Percentiles rank a stretch among this genome's conserved stretches.
These are phyloP conservation scores for Trissolcus brochymenae DNA, from an alignment of 2,888 invertebrate genomes.

Conservation along the genomic window DNA sequence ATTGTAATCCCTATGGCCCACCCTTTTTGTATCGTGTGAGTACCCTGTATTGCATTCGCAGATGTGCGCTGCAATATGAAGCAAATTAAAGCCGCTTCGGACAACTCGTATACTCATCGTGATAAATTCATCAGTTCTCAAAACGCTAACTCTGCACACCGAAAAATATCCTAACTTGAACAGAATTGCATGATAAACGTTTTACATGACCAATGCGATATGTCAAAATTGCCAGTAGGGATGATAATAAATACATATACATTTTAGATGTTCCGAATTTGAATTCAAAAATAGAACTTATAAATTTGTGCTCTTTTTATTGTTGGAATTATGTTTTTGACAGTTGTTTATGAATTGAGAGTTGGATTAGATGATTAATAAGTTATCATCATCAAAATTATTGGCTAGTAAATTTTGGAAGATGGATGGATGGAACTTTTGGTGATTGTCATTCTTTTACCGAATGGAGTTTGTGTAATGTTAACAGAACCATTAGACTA, in stretches of 20 bases:
- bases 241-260: background rate
- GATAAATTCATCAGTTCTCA: constrained; percentile 24
- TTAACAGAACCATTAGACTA: constrained; percentile 48
- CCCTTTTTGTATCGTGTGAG: constrained; percentile 4
- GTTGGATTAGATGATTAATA: too few species aligned
- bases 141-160: constrained; percentile 26
- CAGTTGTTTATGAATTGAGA: too few species aligned
- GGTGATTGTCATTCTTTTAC: too few species aligned
- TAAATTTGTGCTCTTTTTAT: background rate
- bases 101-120: constrained; percentile 37
- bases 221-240: too few species aligned
- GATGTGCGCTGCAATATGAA: constrained; percentile 33
- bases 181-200: constrained; percentile 1
- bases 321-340: too few species aligned
- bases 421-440: too few species aligned
- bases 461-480: background rate
- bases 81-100: constrained; percentile 43
- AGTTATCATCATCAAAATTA: too few species aligned
- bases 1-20: constrained; percentile 43
- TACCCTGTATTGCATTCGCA: constrained; percentile 35
- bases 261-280: background rate
- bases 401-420: too few species aligned
- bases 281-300: background rate
- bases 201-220: background rate
- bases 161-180: constrained; percentile 2